Conservation (phyloP, 2,113 vertebrate species). For the Apteryx mantelli region DNA sequence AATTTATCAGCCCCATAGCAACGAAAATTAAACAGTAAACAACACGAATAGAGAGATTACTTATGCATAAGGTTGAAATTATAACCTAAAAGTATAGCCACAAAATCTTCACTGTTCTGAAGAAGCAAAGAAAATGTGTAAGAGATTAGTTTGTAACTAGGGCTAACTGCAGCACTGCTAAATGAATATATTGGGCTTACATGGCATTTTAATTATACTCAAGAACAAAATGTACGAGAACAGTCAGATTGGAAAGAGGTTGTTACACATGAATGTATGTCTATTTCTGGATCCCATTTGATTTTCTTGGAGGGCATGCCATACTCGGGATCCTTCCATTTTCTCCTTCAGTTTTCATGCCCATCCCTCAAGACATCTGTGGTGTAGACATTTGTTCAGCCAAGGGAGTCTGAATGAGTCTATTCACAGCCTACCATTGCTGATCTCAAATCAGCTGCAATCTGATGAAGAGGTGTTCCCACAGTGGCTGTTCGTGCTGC, state of each 20-base stretch:
- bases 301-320: not conserved
- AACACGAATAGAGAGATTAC: not conserved
- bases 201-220: not conserved
- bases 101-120: not conserved
- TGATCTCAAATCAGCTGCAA: not conserved
- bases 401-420: not conserved
- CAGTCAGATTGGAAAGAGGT: not conserved
- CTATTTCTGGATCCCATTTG: not conserved
- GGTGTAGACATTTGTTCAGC: constrained; percentile 2
- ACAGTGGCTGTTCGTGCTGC: not conserved
- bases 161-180: not conserved
- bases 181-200: not conserved
- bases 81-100: not conserved
- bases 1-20: not conserved
- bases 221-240: not conserved
- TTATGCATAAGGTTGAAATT: not conserved
- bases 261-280: not conserved
- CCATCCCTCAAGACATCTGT: not conserved
- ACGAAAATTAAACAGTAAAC: not conserved
- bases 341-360: constrained; percentile 14
- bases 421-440: not conserved
- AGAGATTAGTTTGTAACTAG: not conserved
- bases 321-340: not conserved
- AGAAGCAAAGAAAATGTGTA: not conserved
- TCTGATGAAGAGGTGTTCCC: not conserved